These are phyloP conservation scores for Brachylomia viminalis DNA, from an alignment of 2,888 invertebrate species.

Conservation along the genomic window DNA sequence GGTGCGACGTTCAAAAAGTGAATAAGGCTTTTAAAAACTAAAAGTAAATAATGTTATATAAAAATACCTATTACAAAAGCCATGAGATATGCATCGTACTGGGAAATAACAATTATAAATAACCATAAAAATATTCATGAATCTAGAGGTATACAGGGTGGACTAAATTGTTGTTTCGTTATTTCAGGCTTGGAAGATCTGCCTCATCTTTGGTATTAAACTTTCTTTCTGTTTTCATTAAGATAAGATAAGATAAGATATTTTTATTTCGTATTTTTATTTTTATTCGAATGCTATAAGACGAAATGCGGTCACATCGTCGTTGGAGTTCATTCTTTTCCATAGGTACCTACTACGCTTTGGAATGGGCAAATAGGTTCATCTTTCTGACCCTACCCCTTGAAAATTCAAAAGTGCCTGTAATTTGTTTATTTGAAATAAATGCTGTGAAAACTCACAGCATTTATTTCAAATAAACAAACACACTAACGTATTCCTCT, in stretches of 20 bases:
- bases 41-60: slow-evolving; percentile 58
- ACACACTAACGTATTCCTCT: background rate
- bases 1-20: slow-evolving; percentile 64
- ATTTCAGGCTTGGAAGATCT: slow-evolving; percentile 8
- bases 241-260: too few species aligned
- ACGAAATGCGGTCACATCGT: background rate
- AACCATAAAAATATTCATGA: slow-evolving; percentile 70
- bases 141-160: slow-evolving; percentile 51
- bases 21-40: slow-evolving; percentile 47
- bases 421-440: too few species aligned
- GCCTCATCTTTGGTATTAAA: slow-evolving; percentile 40
- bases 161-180: background rate
- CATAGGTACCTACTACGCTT: too few species aligned
- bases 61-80: slow-evolving; percentile 70
- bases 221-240: slow-evolving; percentile 19
- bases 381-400: too few species aligned
- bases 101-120: slow-evolving; percentile 77
- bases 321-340: background rate
- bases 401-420: too few species aligned
- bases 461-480: too few species aligned
- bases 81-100: slow-evolving; percentile 68
- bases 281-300: background rate
- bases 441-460: too few species aligned
- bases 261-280: too few species aligned
- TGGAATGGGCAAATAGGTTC: too few species aligned